Conservation (phyloP, 2,888 invertebrate species). For the Lucinisca nassula region DNA sequence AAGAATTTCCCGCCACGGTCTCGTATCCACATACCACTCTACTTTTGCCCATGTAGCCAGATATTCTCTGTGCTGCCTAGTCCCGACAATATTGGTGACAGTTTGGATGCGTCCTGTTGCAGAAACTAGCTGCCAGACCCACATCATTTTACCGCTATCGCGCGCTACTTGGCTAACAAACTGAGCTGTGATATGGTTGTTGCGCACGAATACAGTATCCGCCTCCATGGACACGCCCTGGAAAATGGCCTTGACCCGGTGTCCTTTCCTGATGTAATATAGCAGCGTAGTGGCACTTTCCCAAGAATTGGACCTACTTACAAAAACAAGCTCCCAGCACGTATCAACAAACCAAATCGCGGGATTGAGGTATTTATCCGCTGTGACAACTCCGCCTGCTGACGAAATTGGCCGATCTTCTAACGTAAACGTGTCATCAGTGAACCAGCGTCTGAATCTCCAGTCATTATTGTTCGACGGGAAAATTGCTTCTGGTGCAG, state of each 20-base stretch:
- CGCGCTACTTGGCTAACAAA: neutral
- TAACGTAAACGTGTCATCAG: neutral
- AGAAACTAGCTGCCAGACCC: neutral
- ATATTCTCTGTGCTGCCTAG: neutral
- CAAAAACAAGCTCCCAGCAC: neutral
- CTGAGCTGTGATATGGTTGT: neutral
- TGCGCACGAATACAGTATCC: neutral
- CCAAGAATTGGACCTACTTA: neutral
- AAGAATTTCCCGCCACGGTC: neutral
- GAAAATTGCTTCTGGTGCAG: neutral
- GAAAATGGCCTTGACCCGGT: neutral
- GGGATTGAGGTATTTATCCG: neutral
- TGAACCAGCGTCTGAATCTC: neutral
- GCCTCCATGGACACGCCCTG: neutral
- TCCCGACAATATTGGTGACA: neutral
- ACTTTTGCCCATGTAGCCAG: neutral
- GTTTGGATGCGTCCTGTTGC: neutral
- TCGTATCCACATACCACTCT: conserved; percentile 1
- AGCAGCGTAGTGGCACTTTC: neutral
- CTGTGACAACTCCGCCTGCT: neutral
- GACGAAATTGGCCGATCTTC: neutral
- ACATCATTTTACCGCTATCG: neutral
- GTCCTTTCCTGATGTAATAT: neutral
- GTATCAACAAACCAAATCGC: neutral
- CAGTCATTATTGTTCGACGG: neutral